Base-by-base conservation (phyloP, 2,113 vertebrate species). In the Cairina moschata region DNA sequence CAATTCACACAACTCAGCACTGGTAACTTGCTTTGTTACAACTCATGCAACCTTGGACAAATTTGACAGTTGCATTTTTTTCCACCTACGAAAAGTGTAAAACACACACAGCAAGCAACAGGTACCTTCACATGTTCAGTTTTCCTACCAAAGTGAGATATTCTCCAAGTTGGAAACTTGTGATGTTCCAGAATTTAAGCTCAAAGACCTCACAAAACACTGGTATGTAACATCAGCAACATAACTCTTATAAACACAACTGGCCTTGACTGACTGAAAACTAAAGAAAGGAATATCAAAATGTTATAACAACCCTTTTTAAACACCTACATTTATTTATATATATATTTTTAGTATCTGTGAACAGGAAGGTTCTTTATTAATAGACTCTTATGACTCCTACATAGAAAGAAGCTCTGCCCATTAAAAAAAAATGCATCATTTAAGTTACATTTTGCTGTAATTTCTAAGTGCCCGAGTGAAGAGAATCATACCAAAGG, bases 51-150 rank as follows among this genome's bases (percentile, higher is more conserved):
- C 46, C 46, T 48, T 11, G 36, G 36, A 13, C 56, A 79, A 46
- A 63, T 28, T 23, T 3, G 9, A 38, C 6, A 9, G 40, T 32
- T 16, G 34, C 18, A 48, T 9, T 36, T n/a, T 46, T 38, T 17
- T 8, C 3, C 13, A 29, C 9, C 22, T 25, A 21, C 2, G 11
- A 31, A 26, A 52, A 44, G 21, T 1, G 1, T 54, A 54, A 25
- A 31, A 31, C 9, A 32, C 38, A 62, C 14, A 67, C 8, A 52
- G n/a, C 20, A 55, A 46, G n/a, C 32, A 55, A 38, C 8, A 48
- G 46, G 11, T 25, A 20, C 46, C 56, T 55, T 63, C 85, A n/a
- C 17, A 28, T 63, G n/a, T 28, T 55, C 58, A 71, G 55, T 48
- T n/a, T 38, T 14, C 22, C 66, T 28, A 17, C 66, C 26, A 28